Evolutionary conservation across 2,888 invertebrate genomes (phyloP).

Genomic region (Malthinus flaveolus): DNA sequence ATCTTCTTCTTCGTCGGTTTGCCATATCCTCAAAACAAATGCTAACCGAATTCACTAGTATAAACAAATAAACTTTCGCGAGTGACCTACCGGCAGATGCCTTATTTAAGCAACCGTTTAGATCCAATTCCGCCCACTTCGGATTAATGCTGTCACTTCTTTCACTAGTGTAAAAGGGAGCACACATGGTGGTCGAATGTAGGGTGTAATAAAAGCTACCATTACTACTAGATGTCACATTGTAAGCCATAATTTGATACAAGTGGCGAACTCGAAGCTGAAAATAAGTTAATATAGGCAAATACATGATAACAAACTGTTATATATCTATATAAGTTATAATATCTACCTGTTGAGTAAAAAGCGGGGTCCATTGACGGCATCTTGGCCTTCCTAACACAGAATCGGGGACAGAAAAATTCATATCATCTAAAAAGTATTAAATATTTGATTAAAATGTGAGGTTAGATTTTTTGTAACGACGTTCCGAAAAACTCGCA

Average conservation of each 20-base stretch:
- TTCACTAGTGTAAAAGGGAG: conserved; percentile 84
- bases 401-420: conserved; percentile 48
- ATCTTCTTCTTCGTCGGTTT: conserved; percentile 52
- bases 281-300: conserved; percentile 41
- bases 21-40: conserved; percentile 58
- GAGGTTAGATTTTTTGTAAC: no score
- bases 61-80: not conserved
- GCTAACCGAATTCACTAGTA: conserved; percentile 8
- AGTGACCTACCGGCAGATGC: conserved; percentile 45
- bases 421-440: conserved; percentile 41
- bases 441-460: no score
- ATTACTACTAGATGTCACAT: conserved; percentile 55
- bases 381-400: conserved; percentile 69
- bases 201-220: conserved; percentile 77
- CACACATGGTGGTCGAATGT: conserved; percentile 78
- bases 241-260: conserved; percentile 72
- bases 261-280: conserved; percentile 77
- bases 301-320: no score
- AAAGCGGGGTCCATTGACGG: conserved; percentile 78
- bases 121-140: conserved; percentile 81
- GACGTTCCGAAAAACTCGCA: no score
- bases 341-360: conserved; percentile 74
- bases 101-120: conserved; percentile 61
- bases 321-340: no score
- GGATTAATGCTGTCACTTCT: conserved; percentile 71